A percentile compares a stretch with the other conserved stretches of the same genome.
Evolutionary conservation across 2,113 vertebrate genomes (phyloP).

Genomic region (Pterophyllum scalare): DNA sequence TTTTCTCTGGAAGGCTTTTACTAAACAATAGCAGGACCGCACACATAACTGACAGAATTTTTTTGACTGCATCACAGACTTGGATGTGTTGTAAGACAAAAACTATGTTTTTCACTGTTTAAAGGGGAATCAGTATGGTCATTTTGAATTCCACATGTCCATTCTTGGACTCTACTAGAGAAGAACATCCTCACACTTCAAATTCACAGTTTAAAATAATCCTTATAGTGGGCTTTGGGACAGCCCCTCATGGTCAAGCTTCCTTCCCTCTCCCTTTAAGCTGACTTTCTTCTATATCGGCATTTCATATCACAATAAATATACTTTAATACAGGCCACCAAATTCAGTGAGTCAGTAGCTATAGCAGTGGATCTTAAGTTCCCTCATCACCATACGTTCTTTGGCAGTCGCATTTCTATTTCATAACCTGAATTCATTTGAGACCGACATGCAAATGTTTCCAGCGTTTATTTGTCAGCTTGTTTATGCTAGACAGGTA

Average conservation of each 20-base stretch:
- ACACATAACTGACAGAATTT: slow-evolving; percentile 34
- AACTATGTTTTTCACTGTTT: slow-evolving; percentile 9
- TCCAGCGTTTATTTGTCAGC: slow-evolving; percentile 16
- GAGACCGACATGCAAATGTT: slow-evolving; percentile 24
- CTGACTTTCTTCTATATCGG: background rate
- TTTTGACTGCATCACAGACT: slow-evolving; percentile 30
- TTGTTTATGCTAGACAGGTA: slow-evolving; percentile 36
- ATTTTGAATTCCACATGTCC: background rate
- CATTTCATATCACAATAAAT: background rate
- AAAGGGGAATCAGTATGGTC: background rate
- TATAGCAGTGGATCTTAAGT: slow-evolving; percentile 33
- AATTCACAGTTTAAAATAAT: background rate
- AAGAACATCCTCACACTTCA: background rate
- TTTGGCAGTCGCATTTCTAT: slow-evolving; percentile 34
- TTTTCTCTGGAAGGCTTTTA: slow-evolving; percentile 1
- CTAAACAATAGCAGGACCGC: background rate
- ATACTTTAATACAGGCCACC: background rate
- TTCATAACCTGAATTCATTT: slow-evolving; percentile 44
- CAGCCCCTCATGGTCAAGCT: background rate
- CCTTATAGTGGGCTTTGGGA: no score
- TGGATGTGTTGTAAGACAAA: slow-evolving; percentile 34
- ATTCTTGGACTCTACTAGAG: background rate
- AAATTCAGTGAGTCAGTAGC: slow-evolving; percentile 23
- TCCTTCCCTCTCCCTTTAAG: background rate
- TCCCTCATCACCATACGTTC: slow-evolving; percentile 13